Evolutionary conservation across 1,140 invertebrate genomes (phyloP).

Genomic region (Cryptotermes secundus): DNA sequence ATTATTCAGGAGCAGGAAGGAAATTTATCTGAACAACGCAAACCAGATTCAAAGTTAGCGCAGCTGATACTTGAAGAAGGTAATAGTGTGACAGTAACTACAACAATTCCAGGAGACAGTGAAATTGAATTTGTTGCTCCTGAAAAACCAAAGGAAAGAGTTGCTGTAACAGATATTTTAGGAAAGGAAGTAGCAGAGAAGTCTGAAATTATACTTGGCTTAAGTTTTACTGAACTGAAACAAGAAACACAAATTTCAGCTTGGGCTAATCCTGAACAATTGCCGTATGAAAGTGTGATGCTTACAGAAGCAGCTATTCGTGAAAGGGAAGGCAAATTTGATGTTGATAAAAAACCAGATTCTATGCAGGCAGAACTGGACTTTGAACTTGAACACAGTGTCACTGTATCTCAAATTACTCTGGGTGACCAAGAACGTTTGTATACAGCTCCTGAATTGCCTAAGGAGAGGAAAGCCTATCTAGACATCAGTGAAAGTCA

Average conservation of each 20-base stretch:
- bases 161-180: conserved; percentile 29
- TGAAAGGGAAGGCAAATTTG: conserved; percentile 56
- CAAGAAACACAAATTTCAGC: conserved; percentile 37
- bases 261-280: conserved; percentile 40
- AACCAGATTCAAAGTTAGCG: conserved; percentile 32
- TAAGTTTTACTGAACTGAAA: conserved; percentile 38
- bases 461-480: conserved; percentile 43
- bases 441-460: conserved; percentile 38
- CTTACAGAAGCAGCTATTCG: conserved; percentile 40
- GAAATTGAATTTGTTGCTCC: conserved; percentile 23
- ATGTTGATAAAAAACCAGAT: conserved; percentile 43
- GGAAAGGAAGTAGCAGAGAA: conserved; percentile 35
- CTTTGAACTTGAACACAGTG: conserved; percentile 51
- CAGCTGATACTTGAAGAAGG: conserved; percentile 34
- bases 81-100: conserved; percentile 24
- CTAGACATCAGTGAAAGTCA: conserved; percentile 43
- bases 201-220: conserved; percentile 30
- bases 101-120: conserved; percentile 26
- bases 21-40: conserved; percentile 30
- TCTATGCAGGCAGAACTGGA: conserved; percentile 48
- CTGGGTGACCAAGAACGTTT: conserved; percentile 53
- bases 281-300: conserved; percentile 42
- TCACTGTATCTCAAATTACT: conserved; percentile 54
- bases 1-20: conserved; percentile 34
- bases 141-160: conserved; percentile 24